phyloP scores from a whole-genome alignment of 1,140 invertebrate genomes.

The Lucilia cuprina region DNA sequence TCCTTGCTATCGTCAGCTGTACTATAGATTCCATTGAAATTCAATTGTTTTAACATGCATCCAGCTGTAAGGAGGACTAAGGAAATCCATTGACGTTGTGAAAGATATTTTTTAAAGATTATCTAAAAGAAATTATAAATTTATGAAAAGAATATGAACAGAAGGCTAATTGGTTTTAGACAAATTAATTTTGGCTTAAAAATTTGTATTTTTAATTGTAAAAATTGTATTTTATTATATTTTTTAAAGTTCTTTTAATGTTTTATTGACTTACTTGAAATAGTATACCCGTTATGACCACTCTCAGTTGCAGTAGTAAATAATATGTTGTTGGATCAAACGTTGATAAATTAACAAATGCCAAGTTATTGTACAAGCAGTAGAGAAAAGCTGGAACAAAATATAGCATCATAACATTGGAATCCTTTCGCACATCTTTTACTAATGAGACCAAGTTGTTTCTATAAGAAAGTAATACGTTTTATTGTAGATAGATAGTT shows the following conservation, averaged over 20 bases:
- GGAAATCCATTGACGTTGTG: conserved; percentile 87
- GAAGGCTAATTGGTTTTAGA: too few relatives aligned
- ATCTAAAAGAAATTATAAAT: conserved; percentile 66
- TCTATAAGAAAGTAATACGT: too few relatives aligned
- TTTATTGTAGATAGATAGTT: too few relatives aligned
- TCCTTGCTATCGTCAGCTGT: conserved; percentile 47
- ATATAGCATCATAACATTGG: conserved; percentile 79
- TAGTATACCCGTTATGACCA: conserved; percentile 89
- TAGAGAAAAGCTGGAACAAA: conserved; percentile 91
- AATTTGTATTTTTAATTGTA: too few relatives aligned
- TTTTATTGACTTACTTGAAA: conserved; percentile 77
- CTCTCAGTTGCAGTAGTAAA: conserved; percentile 89
- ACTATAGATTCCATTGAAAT: conserved; percentile 65
- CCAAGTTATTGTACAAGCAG: conserved; percentile 94
- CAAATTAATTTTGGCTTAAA: too few relatives aligned
- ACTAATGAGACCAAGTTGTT: conserved; percentile 65
- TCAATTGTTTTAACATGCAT: conserved; percentile 90
- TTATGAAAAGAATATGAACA: too few relatives aligned
- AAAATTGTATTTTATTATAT: too few relatives aligned
- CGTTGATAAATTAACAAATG: conserved; percentile 87
- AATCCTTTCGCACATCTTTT: conserved; percentile 67
- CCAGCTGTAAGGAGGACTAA: conserved; percentile 85
- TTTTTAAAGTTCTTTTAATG: too few relatives aligned
- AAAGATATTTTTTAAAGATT: conserved; percentile 86
- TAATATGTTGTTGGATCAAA: conserved; percentile 97